phyloP scores from a whole-genome alignment of 2,113 vertebrate species.

The Sinocyclocheilus anophthalmus region DNA sequence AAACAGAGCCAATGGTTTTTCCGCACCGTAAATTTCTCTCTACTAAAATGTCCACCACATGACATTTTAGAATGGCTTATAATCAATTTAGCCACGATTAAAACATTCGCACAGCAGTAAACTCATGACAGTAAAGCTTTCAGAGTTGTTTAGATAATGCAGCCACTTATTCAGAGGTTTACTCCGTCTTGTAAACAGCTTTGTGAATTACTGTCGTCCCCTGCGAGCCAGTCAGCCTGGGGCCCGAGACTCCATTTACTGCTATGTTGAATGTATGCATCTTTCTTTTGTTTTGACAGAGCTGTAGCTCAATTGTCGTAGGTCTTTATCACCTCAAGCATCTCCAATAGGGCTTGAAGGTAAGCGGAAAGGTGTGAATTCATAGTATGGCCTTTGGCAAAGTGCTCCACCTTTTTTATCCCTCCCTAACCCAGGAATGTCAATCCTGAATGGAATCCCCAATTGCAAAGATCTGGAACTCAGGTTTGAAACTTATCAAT shows the following conservation, averaged over 20 bases:
- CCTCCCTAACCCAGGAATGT: constrained; percentile 23
- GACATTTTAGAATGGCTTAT: neutral
- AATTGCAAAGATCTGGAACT: constrained; percentile 35
- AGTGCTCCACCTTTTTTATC: constrained; percentile 31
- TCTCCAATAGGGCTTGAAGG: constrained; percentile 32
- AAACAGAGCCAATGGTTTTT: neutral
- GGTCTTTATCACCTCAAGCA: constrained; percentile 23
- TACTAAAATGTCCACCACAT: neutral
- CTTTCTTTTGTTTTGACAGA: constrained; percentile 30
- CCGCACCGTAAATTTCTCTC: neutral
- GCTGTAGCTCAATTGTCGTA: neutral
- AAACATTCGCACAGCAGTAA: neutral
- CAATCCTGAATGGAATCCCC: constrained; percentile 43
- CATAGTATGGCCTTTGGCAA: constrained; percentile 40
- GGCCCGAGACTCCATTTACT: constrained; percentile 16
- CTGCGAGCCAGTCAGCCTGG: constrained; percentile 12
- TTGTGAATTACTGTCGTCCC: constrained; percentile 23
- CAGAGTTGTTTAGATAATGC: neutral
- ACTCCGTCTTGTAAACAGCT: constrained; percentile 18
- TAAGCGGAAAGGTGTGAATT: constrained; percentile 37
- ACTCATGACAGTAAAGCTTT: constrained; percentile 9
- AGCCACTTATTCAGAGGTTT: neutral
- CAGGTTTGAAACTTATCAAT: constrained; percentile 39
- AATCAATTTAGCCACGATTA: neutral
- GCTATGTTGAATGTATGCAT: constrained; percentile 22